Conservation (phyloP, 2,113 vertebrate genomes). For the Lampris incognitus region DNA sequence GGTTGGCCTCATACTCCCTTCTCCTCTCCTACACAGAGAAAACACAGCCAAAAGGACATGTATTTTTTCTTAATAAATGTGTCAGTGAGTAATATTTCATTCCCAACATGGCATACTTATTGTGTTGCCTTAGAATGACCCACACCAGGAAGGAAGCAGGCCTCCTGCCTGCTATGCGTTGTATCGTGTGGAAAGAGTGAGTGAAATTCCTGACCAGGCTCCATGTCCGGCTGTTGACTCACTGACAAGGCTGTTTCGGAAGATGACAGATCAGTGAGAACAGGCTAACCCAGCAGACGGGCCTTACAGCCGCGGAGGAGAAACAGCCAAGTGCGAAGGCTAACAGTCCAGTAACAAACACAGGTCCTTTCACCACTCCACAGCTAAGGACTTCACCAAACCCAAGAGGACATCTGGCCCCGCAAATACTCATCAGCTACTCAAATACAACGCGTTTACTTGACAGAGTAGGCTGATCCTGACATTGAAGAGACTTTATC, state of each 20-base stretch:
- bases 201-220: slow-evolving; percentile 25
- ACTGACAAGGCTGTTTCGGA: slow-evolving; percentile 12
- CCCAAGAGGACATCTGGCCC: not conserved
- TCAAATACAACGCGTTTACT: not conserved
- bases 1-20: slow-evolving; percentile 88
- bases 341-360: slow-evolving; percentile 48
- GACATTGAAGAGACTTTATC: not conserved
- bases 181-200: slow-evolving; percentile 41
- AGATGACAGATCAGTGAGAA: slow-evolving; percentile 19
- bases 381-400: not conserved
- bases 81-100: not conserved
- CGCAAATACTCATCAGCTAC: not conserved
- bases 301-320: not conserved
- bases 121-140: not conserved
- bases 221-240: slow-evolving; percentile 51
- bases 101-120: not conserved
- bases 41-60: not conserved
- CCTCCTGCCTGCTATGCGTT: slow-evolving; percentile 28
- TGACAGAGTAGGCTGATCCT: not conserved
- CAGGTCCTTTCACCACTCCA: slow-evolving; percentile 20
- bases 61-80: not conserved
- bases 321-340: slow-evolving; percentile 42
- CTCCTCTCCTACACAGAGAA: slow-evolving; percentile 87
- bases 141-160: slow-evolving; percentile 42
- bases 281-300: not conserved